These are phyloP conservation scores for Aphaenogaster floridana DNA, from an alignment of 1,140 invertebrate species.

Conservation along the genomic window DNA sequence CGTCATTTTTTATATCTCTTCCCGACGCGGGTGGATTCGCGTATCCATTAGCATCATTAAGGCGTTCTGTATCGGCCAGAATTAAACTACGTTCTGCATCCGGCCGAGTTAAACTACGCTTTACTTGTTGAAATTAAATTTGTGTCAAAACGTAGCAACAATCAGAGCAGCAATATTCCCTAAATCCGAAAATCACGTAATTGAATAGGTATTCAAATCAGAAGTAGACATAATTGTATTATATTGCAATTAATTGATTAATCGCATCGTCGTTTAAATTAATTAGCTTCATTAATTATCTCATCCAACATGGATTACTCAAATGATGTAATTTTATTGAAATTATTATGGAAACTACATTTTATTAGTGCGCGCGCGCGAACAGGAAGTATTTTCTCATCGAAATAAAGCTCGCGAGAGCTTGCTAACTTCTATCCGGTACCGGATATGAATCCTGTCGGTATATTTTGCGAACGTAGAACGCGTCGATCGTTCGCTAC, in stretches of 20 bases:
- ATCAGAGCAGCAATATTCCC: background rate
- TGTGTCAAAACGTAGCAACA: background rate
- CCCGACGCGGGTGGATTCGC: slow-evolving; percentile 4
- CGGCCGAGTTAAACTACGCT: background rate
- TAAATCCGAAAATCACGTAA: background rate
- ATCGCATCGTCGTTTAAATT: background rate
- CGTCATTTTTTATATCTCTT: slow-evolving; percentile 35
- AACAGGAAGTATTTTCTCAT: background rate
- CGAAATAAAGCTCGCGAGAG: background rate
- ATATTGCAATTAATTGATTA: background rate
- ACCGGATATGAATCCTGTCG: background rate
- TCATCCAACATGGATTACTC: background rate
- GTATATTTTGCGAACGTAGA: background rate
- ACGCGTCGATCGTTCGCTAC: background rate
- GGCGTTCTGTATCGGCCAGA: slow-evolving; percentile 11
- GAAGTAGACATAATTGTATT: slow-evolving; percentile 3
- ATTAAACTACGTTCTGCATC: background rate
- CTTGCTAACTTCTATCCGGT: background rate
- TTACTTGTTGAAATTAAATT: slow-evolving; percentile 64
- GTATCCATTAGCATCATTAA: slow-evolving; percentile 69
- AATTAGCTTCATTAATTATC: background rate
- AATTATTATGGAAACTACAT: background rate
- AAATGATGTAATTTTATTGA: background rate
- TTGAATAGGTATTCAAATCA: background rate
- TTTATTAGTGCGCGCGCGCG: background rate